Evolutionary conservation across 2,888 invertebrate genomes (phyloP), one percentile per base, ranked within the genome.

Genomic region (Pterostichus madidus): DNA sequence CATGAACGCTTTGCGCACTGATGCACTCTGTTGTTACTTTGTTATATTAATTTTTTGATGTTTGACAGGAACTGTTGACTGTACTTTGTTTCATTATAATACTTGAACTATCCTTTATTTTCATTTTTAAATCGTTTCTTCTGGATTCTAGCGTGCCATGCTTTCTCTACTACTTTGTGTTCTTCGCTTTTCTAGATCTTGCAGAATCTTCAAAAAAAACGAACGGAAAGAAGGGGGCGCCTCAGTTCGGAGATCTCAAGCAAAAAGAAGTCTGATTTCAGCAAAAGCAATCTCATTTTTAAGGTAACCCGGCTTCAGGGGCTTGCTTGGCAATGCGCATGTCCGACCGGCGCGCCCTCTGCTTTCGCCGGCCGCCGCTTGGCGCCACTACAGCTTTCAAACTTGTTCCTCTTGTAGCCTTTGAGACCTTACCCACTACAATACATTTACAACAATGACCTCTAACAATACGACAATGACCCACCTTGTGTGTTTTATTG

Each of bases 181-280:
- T 95, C 95, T 94, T 94, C 94, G 94, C 95, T 95, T 94, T 96
- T 96, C 95, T 97, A 97, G 97, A 97, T 97, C 95, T 97, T 97
- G 96, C 97, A 97, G 97, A 97, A 97, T 95, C 97, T 97, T 93
- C 97, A 97, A 96, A 97, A 97, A 97, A 97, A 97, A 95, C 96
- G 97, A 95, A 97, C 97, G 93, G 96, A 97, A 95, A 95, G 97
- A 93, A 95, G 97, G 94, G 97, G 97, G 94, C 96, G 96, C 93
- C 96, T 96, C 95, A 95, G 96, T 95, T 96, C 96, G 93, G 96
- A 97, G 93, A 93, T 94, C 93, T 92, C 93, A 91, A 91, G 93
- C 93, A 95, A 95, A 94, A 95, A 96, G 96, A 96, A 96, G 95
- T 93, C 92, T 91, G 95, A 95, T 94, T 94, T 93, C 95, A 96